phyloP scores from a whole-genome alignment of 2,113 vertebrate genomes.

The Seriola rivoliana region DNA sequence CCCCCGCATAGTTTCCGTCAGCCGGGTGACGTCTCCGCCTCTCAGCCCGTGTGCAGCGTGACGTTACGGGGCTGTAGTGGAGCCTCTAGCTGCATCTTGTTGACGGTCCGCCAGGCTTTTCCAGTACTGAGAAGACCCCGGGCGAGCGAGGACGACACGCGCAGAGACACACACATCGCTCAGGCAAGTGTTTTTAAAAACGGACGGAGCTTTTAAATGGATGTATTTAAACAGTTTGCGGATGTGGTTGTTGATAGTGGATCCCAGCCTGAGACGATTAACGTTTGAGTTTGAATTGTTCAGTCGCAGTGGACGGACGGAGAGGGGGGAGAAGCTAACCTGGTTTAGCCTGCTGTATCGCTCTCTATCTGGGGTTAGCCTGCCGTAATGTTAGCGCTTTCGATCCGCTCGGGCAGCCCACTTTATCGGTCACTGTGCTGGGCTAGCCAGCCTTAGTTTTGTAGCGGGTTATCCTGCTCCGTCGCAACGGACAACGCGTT shows the following conservation, averaged over 20 bases:
- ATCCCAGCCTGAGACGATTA: not conserved
- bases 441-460: not conserved
- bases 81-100: slow-evolving; percentile 81
- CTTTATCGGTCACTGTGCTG: slow-evolving; percentile 6
- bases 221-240: not conserved
- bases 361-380: slow-evolving; percentile 53
- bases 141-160: slow-evolving; percentile 56
- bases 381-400: slow-evolving; percentile 39
- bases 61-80: slow-evolving; percentile 81
- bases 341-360: slow-evolving; percentile 50
- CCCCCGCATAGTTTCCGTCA: slow-evolving; percentile 85
- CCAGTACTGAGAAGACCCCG: slow-evolving; percentile 74
- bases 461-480: not conserved
- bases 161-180: slow-evolving; percentile 16
- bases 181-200: slow-evolving; percentile 68
- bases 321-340: slow-evolving; percentile 50
- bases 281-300: slow-evolving; percentile 28
- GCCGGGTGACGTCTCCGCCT: slow-evolving; percentile 83
- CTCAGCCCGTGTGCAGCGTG: slow-evolving; percentile 77
- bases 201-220: not conserved
- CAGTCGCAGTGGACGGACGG: slow-evolving; percentile 1
- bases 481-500: not conserved
- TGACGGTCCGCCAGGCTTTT: slow-evolving; percentile 79
- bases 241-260: not conserved
- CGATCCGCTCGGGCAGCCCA: slow-evolving; percentile 20